Evolutionary conservation across 2,113 vertebrate genomes (phyloP).

Genomic region (Lontra canadensis): DNA sequence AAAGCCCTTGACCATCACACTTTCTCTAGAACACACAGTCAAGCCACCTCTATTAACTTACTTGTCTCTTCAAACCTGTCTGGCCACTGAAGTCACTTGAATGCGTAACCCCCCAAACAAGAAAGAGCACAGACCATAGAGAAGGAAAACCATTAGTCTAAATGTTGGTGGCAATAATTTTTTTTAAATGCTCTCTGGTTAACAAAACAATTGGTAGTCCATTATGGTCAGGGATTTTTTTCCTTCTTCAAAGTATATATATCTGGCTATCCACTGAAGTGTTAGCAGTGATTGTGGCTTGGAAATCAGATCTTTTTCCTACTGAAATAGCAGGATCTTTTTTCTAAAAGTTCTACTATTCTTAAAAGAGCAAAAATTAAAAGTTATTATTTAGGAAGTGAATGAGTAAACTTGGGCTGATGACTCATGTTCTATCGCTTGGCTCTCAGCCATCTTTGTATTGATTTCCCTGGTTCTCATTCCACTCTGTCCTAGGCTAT

Average conservation of each 20-base stretch:
- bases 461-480: not conserved
- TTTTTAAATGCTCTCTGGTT: not conserved
- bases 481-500: not conserved
- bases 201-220: not conserved
- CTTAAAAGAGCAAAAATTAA: not conserved
- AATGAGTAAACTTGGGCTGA: not conserved
- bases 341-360: not conserved
- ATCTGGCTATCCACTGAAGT: not conserved
- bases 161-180: not conserved
- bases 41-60: not conserved
- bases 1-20: not conserved
- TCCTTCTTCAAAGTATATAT: not conserved
- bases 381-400: not conserved
- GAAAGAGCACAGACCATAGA: not conserved
- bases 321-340: not conserved
- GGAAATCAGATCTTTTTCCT: not conserved
- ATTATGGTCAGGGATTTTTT: not conserved
- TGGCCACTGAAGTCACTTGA: not conserved
- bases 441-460: not conserved
- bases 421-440: not conserved
- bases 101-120: not conserved
- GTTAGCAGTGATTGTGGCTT: not conserved
- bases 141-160: not conserved
- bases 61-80: not conserved
- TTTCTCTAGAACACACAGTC: not conserved